Evolutionary conservation across 2,797 vertebrate species (phyloP), one percentile per base, ranked within the genome.

Genomic region (Scolopax bukidnonensis): DNA sequence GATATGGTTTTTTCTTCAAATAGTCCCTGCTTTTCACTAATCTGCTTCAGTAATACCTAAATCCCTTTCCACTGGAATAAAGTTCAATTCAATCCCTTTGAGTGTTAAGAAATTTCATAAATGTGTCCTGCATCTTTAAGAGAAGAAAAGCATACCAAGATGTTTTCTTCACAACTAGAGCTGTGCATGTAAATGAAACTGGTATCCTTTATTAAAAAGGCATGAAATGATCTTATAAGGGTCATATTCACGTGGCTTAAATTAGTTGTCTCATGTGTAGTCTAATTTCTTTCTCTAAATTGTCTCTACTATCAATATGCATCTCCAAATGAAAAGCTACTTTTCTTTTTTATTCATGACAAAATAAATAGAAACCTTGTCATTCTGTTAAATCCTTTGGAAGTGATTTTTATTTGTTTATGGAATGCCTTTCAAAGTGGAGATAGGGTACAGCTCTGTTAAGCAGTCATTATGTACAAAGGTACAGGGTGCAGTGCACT

Each of bases 11-110:
- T 71, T 80, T 70, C 50, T 94, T 94, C 48, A 94, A 73, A 89
- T 20, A 41, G n/a, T 67, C 38, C 20, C 78, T 94, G 38, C 65
- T 60, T 84, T 88, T 38, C 51, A 51, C 30, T 79, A 38, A 89
- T 50, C 27, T 76, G 10, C 67, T 88, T 82, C 68, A 38, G n/a
- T 60, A 64, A 95, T 93, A 78, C 77, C 32, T 75, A 93, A 93
- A 83, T 43, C 68, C 33, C 15, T 78, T 60, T 54, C n/a, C 41
- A 4, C 27, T 92, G 71, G 43, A 80, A 87, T 33, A 68, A 88
- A 54, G 40, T 33, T 80, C 43, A 38, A 3, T n/a, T 40, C 32
- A 51, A 63, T 92, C 45, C 50, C 51, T 73, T 61, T 41, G 63
- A 57, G 70, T 27, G 12, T 79, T 64, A 87, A 57, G 30, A 92